A percentile compares a stretch with the other conserved stretches of the same genome.
Evolutionary conservation across 2,797 vertebrate genomes (phyloP).

Genomic region (Pangasius larnaudii): DNA sequence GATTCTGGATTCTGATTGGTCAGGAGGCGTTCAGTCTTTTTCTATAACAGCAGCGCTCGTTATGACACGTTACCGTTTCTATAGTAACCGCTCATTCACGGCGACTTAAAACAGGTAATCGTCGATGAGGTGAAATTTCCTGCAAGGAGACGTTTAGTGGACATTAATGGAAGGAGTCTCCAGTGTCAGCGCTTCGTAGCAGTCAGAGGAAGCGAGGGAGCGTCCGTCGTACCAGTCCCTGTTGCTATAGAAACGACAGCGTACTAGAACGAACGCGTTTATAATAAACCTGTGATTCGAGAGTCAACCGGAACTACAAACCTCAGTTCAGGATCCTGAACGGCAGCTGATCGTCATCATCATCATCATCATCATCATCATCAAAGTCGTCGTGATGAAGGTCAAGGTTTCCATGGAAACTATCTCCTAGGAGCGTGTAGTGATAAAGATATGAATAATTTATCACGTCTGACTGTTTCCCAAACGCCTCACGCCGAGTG

Average conservation of each 20-base stretch:
- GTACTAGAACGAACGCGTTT: neutral
- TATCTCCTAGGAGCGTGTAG: slow-evolving; percentile 35
- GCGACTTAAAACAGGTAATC: neutral
- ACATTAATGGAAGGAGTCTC: neutral
- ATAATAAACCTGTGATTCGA: neutral
- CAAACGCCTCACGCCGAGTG: slow-evolving; percentile 25
- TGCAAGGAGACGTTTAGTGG: neutral
- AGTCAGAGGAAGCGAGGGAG: neutral
- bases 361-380: neutral
- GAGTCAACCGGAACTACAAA: too few relatives aligned
- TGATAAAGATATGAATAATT: slow-evolving; percentile 58
- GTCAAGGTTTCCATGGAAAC: slow-evolving; percentile 60
- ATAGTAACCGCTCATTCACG: neutral
- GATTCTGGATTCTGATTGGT: slow-evolving; percentile 18
- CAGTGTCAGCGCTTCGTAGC: neutral
- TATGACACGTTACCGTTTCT: neutral
- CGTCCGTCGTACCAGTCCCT: neutral
- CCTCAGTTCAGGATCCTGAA: neutral
- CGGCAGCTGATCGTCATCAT: neutral
- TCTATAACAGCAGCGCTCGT: neutral
- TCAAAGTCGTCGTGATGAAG: slow-evolving; percentile 32
- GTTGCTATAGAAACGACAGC: neutral
- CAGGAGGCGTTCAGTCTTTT: neutral
- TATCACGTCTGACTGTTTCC: slow-evolving; percentile 42
- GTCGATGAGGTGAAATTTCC: neutral